Conservation (phyloP, 1,140 invertebrate species). For the Nephotettix cincticeps region DNA sequence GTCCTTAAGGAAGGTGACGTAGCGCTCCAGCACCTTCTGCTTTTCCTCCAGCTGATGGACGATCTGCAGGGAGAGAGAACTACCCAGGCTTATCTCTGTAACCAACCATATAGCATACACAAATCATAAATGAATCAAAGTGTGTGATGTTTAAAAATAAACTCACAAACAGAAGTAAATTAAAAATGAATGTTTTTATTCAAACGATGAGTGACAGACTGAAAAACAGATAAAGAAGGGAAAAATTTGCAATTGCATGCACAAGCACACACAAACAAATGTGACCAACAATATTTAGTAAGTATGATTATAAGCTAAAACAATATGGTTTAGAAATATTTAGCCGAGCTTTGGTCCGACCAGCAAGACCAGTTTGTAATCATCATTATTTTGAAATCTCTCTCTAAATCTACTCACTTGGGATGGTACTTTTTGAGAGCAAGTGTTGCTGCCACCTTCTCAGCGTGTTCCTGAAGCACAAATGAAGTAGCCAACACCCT, state of each 20-base stretch:
- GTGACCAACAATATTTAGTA: no score
- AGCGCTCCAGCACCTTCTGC: constrained; percentile 72
- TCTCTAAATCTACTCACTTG: constrained; percentile 52
- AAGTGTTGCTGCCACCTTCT: constrained; percentile 74
- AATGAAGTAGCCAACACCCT: constrained; percentile 62
- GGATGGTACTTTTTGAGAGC: constrained; percentile 65
- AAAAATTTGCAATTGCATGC: no score
- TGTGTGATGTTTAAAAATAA: no score
- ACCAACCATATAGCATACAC: no score
- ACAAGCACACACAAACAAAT: no score
- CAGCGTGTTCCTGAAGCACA: constrained; percentile 67
- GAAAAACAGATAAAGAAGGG: no score
- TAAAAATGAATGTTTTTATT: no score
- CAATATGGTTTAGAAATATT: not conserved
- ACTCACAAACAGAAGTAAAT: no score
- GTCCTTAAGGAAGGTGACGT: constrained; percentile 73
- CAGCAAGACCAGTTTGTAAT: no score
- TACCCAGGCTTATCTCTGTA: constrained; percentile 11
- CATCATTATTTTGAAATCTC: no score
- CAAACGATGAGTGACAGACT: no score
- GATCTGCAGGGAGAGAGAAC: constrained; percentile 70
- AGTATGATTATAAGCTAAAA: not conserved
- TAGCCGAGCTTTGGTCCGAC: not conserved
- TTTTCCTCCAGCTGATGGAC: constrained; percentile 83
- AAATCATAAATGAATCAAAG: no score